Evolutionary conservation across 2,113 vertebrate genomes (phyloP).

Genomic region (Ginglymostoma cirratum): DNA sequence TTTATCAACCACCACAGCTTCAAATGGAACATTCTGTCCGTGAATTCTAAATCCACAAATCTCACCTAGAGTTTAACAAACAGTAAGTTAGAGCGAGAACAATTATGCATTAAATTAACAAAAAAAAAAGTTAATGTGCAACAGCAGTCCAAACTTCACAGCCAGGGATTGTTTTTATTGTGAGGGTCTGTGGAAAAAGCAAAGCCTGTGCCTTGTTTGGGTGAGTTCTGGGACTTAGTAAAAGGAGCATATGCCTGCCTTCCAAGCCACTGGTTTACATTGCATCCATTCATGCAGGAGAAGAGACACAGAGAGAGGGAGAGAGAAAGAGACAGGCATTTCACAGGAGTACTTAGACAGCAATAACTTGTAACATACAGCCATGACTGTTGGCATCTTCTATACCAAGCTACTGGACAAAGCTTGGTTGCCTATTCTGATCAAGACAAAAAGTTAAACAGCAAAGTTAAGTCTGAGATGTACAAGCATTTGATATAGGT

Average conservation of each 20-base stretch:
- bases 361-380: constrained; percentile 54
- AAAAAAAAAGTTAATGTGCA: constrained; percentile 43
- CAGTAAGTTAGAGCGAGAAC: constrained; percentile 35
- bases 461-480: constrained; percentile 56
- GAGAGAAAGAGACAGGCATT: constrained; percentile 84
- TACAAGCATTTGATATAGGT: constrained; percentile 52
- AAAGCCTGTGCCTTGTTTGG: constrained; percentile 69
- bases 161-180: constrained; percentile 69
- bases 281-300: constrained; percentile 98
- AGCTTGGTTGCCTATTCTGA: constrained; percentile 52
- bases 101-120: constrained; percentile 39
- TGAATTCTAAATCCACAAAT: constrained; percentile 98
- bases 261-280: constrained; percentile 88
- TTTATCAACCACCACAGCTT: constrained; percentile 92
- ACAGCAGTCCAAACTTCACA: constrained; percentile 65
- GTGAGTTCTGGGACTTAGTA: constrained; percentile 72
- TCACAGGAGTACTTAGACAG: constrained; percentile 84
- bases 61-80: constrained; percentile 69
- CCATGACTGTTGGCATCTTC: constrained; percentile 53
- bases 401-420: constrained; percentile 49
- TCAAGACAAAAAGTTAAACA: constrained; percentile 60
- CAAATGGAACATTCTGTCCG: constrained; percentile 89
- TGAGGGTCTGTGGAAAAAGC: constrained; percentile 82
- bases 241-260: constrained; percentile 68
- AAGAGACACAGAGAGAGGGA: constrained; percentile 64